Percentiles rank a stretch among this genome's conserved stretches.
Evolutionary conservation across 2,797 vertebrate genomes (phyloP).

Genomic region (Micromesistius poutassou): DNA sequence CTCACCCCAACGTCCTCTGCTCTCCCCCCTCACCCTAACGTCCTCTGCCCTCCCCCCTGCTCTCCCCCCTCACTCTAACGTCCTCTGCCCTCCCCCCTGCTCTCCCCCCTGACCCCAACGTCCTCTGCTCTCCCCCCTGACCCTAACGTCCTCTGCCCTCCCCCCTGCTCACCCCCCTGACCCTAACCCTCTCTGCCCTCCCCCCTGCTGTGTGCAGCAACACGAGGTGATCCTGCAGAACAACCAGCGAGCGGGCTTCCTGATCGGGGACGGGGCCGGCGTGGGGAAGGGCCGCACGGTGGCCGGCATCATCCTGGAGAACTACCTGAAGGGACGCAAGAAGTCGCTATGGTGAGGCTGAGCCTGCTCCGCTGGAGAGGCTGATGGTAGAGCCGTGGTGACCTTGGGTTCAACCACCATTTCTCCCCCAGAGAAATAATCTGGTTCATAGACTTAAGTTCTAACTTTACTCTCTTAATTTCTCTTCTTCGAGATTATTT

Average conservation of each 20-base stretch:
- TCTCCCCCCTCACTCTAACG: too few relatives aligned
- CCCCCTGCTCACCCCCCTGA: neutral
- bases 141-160: neutral
- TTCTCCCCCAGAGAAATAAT: too few relatives aligned
- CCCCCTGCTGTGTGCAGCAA: constrained; percentile 75
- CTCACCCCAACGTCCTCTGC: too few relatives aligned
- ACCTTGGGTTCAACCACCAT: too few relatives aligned
- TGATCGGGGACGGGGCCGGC: constrained; percentile 93
- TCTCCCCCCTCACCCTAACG: too few relatives aligned
- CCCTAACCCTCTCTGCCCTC: neutral
- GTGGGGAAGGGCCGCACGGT: constrained; percentile 97
- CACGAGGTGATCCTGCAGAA: constrained; percentile 93
- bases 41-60: too few relatives aligned
- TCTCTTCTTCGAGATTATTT: too few relatives aligned
- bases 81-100: too few relatives aligned
- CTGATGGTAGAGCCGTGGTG: neutral
- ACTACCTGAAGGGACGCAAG: constrained; percentile 87
- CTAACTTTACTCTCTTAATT: too few relatives aligned
- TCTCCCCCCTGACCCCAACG: neutral
- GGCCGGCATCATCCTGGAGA: constrained; percentile 94
- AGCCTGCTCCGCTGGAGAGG: neutral
- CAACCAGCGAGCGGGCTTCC: constrained; percentile 91
- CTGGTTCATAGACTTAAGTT: too few relatives aligned
- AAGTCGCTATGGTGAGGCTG: constrained; percentile 90
- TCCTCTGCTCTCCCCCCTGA: constrained; percentile 13